Evolutionary conservation across 2,888 invertebrate species (phyloP), one percentile per base, ranked within the genome.

Genomic region (Eutolmus rufibarbis): DNA sequence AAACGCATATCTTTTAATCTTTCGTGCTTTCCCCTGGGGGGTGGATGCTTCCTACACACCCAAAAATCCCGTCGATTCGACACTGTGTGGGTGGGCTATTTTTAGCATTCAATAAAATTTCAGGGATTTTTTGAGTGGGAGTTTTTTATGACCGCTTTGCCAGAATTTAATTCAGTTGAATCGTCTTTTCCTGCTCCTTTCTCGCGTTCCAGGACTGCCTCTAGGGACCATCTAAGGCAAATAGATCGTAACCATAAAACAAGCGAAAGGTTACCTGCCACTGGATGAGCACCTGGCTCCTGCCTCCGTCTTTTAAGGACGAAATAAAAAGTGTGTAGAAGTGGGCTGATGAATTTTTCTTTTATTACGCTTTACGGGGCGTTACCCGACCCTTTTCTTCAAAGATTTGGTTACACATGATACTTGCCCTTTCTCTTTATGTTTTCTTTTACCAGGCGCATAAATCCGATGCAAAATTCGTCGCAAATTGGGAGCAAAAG

Each of bases 131-230:
- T 81, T 56, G 56, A 81, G 34, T 81, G 56, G 56, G 34, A n/a
- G 34, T 56, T 56, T 81, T 79, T 56, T 56, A 34, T 51, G 23
- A 16, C 19, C 31, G 16, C 56, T 81, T 51, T 81, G n/a, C 51
- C 19, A 31, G 31, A 56, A 81, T 81, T 81, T 81, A 56, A 81
- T 81, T 81, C 81, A 81, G 81, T 37, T 81, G 81, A 81, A 81
- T 81, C 56, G 81, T 34, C 23, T 81, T 81, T 81, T 81, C 56
- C 31, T 56, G 66, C 66, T 81, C 31, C n/a, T 56, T 56, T 51
- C 81, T 14, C n/a, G 28, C 56, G 14, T 34, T 56, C 31, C 81
- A 16, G 31, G 19, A 8, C 43, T 19, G 14, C 79, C 43, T 43
- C 28, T 51, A 28, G 79, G 66, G 66, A 16, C 14, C 14, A 43